A percentile compares a stretch with the other conserved stretches of the same genome.
phyloP scores from a whole-genome alignment of 1,140 invertebrate genomes.

The Drosophila ohnishii region DNA sequence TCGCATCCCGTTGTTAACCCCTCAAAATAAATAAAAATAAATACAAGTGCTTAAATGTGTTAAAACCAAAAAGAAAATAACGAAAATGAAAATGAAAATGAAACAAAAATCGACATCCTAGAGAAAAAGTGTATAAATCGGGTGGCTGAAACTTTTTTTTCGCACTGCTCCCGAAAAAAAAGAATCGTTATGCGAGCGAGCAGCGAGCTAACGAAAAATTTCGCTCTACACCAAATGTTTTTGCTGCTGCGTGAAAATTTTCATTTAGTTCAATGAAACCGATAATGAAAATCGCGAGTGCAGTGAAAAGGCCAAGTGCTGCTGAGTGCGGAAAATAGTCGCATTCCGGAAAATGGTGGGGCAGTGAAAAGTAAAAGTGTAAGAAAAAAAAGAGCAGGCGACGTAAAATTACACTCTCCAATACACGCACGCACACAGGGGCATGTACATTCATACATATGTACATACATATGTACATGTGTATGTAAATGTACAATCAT shows the following conservation, averaged over 20 bases:
- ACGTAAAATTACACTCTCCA: conserved; percentile 69
- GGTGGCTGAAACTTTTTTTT: conserved; percentile 19
- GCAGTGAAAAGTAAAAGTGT: conserved; percentile 76
- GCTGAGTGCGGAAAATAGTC: conserved; percentile 42
- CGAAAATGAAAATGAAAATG: neutral
- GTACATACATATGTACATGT: conserved; percentile 27
- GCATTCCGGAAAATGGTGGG: conserved; percentile 37
- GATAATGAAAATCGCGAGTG: conserved; percentile 35
- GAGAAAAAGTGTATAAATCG: conserved; percentile 24
- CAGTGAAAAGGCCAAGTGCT: conserved; percentile 28
- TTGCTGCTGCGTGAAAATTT: conserved; percentile 58
- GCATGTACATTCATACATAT: conserved; percentile 21
- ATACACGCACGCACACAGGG: conserved; percentile 28
- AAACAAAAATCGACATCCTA: conserved; percentile 5
- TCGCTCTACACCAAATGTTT: conserved; percentile 78
- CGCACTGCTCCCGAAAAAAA: conserved; percentile 43
- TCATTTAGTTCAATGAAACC: conserved; percentile 22
- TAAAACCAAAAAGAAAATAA: neutral
- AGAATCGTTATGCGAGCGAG: conserved; percentile 43
- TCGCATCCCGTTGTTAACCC: conserved; percentile 41
- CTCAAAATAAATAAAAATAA: conserved; percentile 7
- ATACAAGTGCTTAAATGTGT: conserved; percentile 21
- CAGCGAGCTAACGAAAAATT: conserved; percentile 67
- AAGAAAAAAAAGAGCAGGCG: conserved; percentile 60
- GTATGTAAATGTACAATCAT: conserved; percentile 31